phyloP scores from a whole-genome alignment of 2,113 vertebrate species.

The Callipepla californica region DNA sequence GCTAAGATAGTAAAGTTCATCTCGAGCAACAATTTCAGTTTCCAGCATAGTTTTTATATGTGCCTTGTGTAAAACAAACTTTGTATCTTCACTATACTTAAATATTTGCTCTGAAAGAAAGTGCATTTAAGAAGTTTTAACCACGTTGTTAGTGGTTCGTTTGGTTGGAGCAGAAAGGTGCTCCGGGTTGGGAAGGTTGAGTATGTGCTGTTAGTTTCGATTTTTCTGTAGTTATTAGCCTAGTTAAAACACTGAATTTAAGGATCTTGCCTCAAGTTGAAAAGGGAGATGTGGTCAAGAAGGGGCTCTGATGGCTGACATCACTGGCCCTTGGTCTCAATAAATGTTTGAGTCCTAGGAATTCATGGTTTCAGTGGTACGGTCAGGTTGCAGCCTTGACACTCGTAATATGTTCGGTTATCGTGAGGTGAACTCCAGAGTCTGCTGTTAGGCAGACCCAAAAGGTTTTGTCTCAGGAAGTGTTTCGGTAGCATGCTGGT shows the following conservation, averaged over 20 bases:
- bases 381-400: neutral
- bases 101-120: slow-evolving; percentile 11
- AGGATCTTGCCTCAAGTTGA: neutral
- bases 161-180: neutral
- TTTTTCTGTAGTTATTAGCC: slow-evolving; percentile 5
- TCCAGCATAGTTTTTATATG: neutral
- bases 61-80: neutral
- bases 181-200: neutral
- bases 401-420: neutral
- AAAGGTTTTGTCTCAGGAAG: slow-evolving; percentile 5
- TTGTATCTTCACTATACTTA: neutral
- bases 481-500: neutral
- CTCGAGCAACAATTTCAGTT: neutral
- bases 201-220: neutral
- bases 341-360: neutral
- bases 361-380: neutral
- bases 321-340: neutral
- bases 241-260: neutral
- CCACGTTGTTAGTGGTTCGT: neutral
- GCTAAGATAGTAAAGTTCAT: neutral
- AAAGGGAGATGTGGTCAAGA: neutral
- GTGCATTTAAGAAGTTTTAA: neutral
- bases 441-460: neutral
- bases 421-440: neutral
- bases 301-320: neutral